These are phyloP conservation scores for Calidris pygmaea DNA, from an alignment of 2,113 vertebrate species.

Conservation along the genomic window DNA sequence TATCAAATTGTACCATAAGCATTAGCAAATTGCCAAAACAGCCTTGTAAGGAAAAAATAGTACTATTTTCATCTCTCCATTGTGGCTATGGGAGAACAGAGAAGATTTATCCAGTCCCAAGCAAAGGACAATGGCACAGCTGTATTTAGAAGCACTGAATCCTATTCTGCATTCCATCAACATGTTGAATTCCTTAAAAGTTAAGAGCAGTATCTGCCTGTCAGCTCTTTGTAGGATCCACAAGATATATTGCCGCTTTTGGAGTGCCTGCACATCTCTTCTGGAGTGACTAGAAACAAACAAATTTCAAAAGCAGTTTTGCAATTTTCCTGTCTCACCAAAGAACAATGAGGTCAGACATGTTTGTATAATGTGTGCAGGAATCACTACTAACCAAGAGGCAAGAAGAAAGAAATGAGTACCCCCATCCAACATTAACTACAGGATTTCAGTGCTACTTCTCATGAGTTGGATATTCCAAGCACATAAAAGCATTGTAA, in stretches of 20 bases:
- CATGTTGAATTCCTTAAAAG: background rate
- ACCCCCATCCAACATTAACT: background rate
- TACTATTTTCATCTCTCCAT: background rate
- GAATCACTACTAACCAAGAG: background rate
- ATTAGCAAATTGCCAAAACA: background rate
- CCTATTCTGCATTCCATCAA: background rate
- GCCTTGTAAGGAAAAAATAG: background rate
- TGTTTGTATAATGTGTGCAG: background rate
- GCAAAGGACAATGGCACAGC: background rate
- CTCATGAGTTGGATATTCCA: background rate
- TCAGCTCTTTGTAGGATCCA: fast-evolving
- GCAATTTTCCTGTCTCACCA: background rate
- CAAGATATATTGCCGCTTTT: background rate
- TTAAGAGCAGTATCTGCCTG: background rate
- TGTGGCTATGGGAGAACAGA: background rate
- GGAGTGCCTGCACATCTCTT: background rate
- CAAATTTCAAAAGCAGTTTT: background rate
- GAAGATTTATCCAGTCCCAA: background rate
- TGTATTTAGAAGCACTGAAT: background rate
- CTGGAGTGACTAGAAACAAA: background rate
- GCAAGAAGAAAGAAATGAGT: background rate
- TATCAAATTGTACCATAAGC: background rate
- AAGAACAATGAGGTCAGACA: background rate
- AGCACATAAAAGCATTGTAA: background rate
- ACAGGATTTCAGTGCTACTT: background rate